Percentiles rank a stretch among this genome's conserved stretches.
These are phyloP conservation scores for Brachyhypopomus occidentalis DNA, from an alignment of 2,113 vertebrate genomes.

Conservation along the genomic window DNA sequence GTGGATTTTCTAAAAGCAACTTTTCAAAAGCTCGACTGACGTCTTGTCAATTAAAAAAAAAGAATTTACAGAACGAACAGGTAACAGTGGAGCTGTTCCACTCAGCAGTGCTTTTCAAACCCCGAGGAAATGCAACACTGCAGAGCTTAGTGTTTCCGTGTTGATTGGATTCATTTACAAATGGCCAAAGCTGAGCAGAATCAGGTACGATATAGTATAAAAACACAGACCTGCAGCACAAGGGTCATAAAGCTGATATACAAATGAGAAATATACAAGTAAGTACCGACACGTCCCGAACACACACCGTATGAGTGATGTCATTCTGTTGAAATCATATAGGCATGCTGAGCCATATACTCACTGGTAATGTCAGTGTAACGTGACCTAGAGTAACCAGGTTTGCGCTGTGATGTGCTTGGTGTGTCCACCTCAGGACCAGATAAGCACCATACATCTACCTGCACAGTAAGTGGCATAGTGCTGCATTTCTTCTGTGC, in stretches of 20 bases:
- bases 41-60: neutral
- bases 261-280: neutral
- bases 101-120: neutral
- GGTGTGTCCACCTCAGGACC: neutral
- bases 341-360: conserved; percentile 19
- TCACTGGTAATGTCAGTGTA: conserved; percentile 38
- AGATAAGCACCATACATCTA: conserved; percentile 31
- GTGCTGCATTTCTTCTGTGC: conserved; percentile 1
- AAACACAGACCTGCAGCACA: neutral
- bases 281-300: conserved; percentile 24
- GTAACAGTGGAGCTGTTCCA: neutral
- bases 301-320: conserved; percentile 26
- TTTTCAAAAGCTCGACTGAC: neutral
- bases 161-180: conserved; percentile 13
- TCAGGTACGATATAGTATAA: neutral
- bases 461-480: neutral
- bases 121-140: conserved; percentile 10
- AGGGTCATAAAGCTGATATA: neutral
- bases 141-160: neutral
- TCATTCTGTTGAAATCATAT: conserved; percentile 41
- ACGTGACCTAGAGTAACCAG: conserved; percentile 22
- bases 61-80: conserved; percentile 16
- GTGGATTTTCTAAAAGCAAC: neutral
- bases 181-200: conserved; percentile 10
- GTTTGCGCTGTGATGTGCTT: neutral